A percentile compares a stretch with the other conserved stretches of the same genome.
phyloP scores from a whole-genome alignment of 2,888 invertebrate genomes.

The Oconnorella tubifera region DNA sequence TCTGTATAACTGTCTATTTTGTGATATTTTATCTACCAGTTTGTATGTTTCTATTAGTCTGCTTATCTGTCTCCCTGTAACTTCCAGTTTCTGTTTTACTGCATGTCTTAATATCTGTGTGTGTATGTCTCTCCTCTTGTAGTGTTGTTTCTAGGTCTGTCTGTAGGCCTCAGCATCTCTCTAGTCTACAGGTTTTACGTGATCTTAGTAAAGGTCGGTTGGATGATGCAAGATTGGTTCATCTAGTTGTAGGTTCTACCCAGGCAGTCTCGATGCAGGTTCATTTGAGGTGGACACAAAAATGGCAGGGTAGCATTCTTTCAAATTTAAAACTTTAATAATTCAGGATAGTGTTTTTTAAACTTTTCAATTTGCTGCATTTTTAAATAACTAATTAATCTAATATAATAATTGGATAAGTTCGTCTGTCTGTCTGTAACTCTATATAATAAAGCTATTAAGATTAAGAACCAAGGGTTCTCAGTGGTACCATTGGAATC shows the following conservation, averaged over 20 bases:
- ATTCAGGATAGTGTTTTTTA: too few relatives aligned
- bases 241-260: constrained; percentile 71
- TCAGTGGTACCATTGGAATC: too few relatives aligned
- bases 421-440: too few relatives aligned
- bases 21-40: too few relatives aligned
- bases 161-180: constrained; percentile 54
- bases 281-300: constrained; percentile 69
- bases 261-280: constrained; percentile 63
- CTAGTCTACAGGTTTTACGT: constrained; percentile 71
- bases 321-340: too few relatives aligned
- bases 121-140: not conserved
- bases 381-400: too few relatives aligned
- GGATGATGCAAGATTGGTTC: constrained; percentile 72
- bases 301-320: constrained; percentile 87
- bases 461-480: too few relatives aligned
- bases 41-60: not conserved
- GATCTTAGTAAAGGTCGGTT: constrained; percentile 72
- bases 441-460: too few relatives aligned
- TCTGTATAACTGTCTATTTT: too few relatives aligned
- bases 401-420: too few relatives aligned
- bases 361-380: too few relatives aligned
- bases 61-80: constrained; percentile 2
- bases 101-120: not conserved
- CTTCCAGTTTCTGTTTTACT: not conserved
- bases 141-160: constrained; percentile 9